Evolutionary conservation across 2,888 invertebrate species (phyloP).

Genomic region (Elgonia sp.): DNA sequence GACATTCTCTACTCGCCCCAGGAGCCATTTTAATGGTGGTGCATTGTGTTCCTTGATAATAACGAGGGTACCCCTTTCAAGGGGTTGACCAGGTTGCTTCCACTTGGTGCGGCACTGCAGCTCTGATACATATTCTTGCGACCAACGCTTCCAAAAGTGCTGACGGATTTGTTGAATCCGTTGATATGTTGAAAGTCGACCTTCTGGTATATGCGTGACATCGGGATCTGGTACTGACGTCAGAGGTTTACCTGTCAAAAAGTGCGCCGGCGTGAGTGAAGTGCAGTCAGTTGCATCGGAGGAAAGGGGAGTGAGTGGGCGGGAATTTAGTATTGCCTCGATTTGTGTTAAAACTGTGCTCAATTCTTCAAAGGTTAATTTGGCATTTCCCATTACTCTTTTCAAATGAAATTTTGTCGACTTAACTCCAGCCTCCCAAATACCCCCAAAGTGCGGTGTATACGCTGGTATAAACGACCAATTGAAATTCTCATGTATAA

Average conservation of each 20-base stretch:
- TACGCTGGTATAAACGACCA: no score
- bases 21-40: conserved; percentile 8
- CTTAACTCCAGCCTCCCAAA: no score
- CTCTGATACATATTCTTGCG: conserved; percentile 77
- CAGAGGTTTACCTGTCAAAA: conserved; percentile 80
- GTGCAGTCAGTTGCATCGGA: no score
- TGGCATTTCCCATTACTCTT: no score
- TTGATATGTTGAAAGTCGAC: conserved; percentile 75
- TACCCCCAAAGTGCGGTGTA: no score
- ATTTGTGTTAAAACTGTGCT: no score
- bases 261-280: no score
- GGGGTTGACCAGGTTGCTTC: conserved; percentile 10
- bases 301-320: no score
- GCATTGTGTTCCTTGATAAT: conserved; percentile 1
- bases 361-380: no score
- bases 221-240: conserved; percentile 68
- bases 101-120: conserved; percentile 77
- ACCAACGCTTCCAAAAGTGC: conserved; percentile 77
- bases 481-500: no score
- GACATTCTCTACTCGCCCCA: not conserved
- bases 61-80: not conserved
- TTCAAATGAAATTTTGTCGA: no score
- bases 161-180: conserved; percentile 72
- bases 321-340: no score
- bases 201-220: not conserved